Evolutionary conservation across 2,888 invertebrate species (phyloP), one percentile per base, ranked within the genome.

Genomic region (Agrochola litura): DNA sequence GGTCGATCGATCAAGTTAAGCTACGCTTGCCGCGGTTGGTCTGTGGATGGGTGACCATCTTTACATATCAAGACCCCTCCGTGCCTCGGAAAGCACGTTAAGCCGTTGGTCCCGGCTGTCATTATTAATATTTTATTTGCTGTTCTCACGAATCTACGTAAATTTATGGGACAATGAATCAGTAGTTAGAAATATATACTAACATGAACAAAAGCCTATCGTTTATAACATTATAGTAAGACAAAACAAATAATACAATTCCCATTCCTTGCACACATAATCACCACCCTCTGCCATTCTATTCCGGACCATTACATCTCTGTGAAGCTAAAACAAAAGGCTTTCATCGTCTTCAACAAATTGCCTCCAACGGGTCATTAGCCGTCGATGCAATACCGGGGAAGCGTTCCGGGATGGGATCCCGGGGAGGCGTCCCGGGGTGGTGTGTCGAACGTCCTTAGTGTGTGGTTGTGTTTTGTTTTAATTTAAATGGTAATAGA

Each of bases 331-430:
- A 73, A 73, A 83, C 80, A 83, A 83, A 68, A 70, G 73, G 46
- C 71, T 61, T 22, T 73, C 43, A 41, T 9, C 64, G 63, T 80
- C 79, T 58, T 8, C 63, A 19, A 43, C 72, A 69, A 82, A 82
- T 83, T 80, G 83, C 71, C 75, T 72, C 63, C 69, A 37, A 61
- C 70, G 71, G 54, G 63, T 73, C 83, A 81, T 83, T 83, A 83
- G 68, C 56, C 69, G 54, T 16, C 54, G 77, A 41, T 74, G 70
- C 76, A 67, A 73, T 81, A 65, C 80, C 68, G 70, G 56, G 68
- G 6, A 30, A 66, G 14, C 30, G 37, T 69, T 73, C 80, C 83
- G 81, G 73, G 58, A 52, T 19, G 52, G 25, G 9, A 6, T 30
- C 58, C 30, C 65, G 73, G 54, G 49, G 43, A 5, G 25, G 30